phyloP scores from a whole-genome alignment of 2,113 vertebrate genomes.

The Grammomys surdaster region DNA sequence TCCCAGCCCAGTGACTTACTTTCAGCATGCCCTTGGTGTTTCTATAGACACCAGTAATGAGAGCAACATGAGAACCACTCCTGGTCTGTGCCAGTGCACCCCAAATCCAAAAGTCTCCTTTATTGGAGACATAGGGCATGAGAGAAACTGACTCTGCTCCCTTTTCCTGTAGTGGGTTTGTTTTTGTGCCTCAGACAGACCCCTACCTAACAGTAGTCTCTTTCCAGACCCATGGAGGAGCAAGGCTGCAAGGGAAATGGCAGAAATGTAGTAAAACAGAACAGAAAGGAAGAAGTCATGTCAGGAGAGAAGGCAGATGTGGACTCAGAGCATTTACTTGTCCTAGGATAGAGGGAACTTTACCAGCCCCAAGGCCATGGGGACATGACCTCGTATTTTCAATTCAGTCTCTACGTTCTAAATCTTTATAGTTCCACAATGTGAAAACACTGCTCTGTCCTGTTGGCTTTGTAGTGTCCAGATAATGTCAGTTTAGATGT shows the following conservation, averaged over 20 bases:
- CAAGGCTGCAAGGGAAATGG: not conserved
- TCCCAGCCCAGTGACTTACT: not conserved
- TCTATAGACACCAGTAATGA: conserved; percentile 25
- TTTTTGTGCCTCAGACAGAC: not conserved
- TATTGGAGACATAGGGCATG: not conserved
- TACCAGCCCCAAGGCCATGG: not conserved
- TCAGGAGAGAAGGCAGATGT: not conserved
- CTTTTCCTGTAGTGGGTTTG: not conserved
- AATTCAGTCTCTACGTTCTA: not conserved
- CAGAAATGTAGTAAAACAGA: not conserved
- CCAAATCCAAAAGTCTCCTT: not conserved
- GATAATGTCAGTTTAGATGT: conserved; percentile 54
- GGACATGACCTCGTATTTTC: not conserved
- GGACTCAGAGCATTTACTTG: not conserved
- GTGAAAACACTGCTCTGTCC: not conserved
- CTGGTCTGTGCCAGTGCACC: not conserved
- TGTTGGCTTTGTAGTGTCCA: conserved; percentile 42
- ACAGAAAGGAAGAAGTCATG: not conserved
- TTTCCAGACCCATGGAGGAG: conserved; percentile 13
- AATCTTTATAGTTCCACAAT: not conserved
- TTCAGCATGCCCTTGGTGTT: not conserved
- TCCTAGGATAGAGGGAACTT: conserved; percentile 34
- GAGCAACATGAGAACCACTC: not conserved
- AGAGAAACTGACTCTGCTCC: not conserved
- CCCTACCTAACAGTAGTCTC: not conserved